Evolutionary conservation across 1,140 invertebrate species (phyloP), one percentile per base, ranked within the genome.

Genomic region (Heterodera schachtii): DNA sequence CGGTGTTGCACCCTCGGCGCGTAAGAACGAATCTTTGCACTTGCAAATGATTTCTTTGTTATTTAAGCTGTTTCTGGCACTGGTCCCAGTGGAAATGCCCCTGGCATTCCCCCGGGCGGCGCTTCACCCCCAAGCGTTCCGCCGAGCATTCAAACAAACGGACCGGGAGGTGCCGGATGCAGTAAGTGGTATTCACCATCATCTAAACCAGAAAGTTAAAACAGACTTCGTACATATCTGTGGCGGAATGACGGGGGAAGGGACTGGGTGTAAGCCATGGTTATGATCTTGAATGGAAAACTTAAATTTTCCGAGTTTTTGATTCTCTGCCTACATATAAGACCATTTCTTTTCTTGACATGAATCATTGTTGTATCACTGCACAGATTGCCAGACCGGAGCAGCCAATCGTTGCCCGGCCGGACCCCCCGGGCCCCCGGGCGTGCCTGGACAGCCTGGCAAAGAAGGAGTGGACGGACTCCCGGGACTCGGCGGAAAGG

Each of bases 371-470:
- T 6, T 11, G 6, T 46, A 6, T 70, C 43, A 19, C 47, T 69
- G 3, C 60, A 77, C 19, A 80, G 80, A 88, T 60, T 88, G 88
- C 73, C 75, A 80, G 43, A 87, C 84, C 21, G 84, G 84, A 5
- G 77, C 77, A n/a, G 60, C 77, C 8, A 86, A 88, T 83, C 90
- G 89, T 46, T 89, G 87, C 78, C 87, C 87, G 46, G 83, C 89
- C 60, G 87, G 87, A 80, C 87, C 88, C 16, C 80, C 88, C 16
- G 87, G 86, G 79, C 86, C 87, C 8, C 86, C 86, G 73, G 86
- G 84, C 52, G 66, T 83, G 21, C 46, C 73, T n/a, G 84, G 84
- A 13, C 46, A 73, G 7, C 81, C 84, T 44, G 85, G 85, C 66
- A 81, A 77, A 41, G 87, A 88, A 41, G 85, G 85, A 21, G 11